Evolutionary conservation across 2,888 invertebrate genomes (phyloP).

Genomic region (Griposia aprilina): DNA sequence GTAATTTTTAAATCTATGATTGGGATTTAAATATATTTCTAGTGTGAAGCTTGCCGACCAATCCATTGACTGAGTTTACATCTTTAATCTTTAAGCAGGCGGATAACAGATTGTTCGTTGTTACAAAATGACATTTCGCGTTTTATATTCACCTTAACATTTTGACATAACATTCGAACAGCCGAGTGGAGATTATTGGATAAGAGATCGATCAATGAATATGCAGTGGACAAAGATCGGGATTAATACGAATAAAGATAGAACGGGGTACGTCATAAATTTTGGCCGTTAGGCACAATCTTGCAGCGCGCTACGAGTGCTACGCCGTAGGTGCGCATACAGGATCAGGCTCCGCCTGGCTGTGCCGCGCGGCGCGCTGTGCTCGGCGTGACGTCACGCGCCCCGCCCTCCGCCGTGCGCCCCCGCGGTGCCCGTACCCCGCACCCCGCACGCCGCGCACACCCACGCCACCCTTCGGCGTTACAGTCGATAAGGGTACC

Average conservation of each 20-base stretch:
- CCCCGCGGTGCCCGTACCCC: conserved; percentile 22
- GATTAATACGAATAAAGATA: neutral
- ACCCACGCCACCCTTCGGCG: conserved; percentile 44
- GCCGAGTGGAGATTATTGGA: neutral
- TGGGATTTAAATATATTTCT: too few species aligned
- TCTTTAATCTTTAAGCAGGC: neutral
- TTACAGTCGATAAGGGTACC: conserved; percentile 71
- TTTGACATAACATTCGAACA: neutral
- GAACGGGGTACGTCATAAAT: neutral
- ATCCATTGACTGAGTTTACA: neutral
- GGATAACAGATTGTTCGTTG: neutral
- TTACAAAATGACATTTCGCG: neutral
- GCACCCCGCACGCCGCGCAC: conserved; percentile 6
- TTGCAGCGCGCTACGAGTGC: neutral
- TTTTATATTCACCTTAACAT: neutral
- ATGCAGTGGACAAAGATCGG: neutral
- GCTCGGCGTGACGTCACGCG: conserved; percentile 61
- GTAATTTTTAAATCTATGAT: too few species aligned
- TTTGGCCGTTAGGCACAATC: neutral
- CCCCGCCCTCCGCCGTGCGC: conserved; percentile 31
- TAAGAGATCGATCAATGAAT: neutral
- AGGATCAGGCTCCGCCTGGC: conserved; percentile 6
- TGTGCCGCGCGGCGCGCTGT: conserved; percentile 15
- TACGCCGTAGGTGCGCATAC: conserved; percentile 1
- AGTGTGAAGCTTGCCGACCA: neutral